These are phyloP conservation scores for Dryas iulia DNA, from an alignment of 1,140 invertebrate species.

Conservation along the genomic window DNA sequence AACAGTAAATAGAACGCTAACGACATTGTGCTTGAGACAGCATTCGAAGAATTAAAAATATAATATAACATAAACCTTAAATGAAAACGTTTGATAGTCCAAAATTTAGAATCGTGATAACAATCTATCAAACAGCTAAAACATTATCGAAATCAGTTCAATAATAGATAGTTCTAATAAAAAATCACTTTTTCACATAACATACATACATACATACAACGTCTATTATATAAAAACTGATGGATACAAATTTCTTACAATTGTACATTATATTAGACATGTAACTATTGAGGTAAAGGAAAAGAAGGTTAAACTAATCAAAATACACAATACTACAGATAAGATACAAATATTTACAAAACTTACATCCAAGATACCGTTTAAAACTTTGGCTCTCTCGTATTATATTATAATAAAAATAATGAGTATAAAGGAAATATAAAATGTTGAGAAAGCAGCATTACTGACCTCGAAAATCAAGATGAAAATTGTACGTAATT, in stretches of 20 bases:
- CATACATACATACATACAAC: not conserved
- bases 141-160: not conserved
- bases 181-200: not conserved
- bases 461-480: constrained; percentile 55
- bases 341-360: constrained; percentile 73
- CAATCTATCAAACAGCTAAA: not conserved
- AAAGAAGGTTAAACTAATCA: constrained; percentile 46
- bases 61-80: constrained; percentile 2
- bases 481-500: constrained; percentile 54
- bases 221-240: not conserved
- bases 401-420: constrained; percentile 55
- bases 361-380: constrained; percentile 53
- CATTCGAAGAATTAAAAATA: constrained; percentile 32
- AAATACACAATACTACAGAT: constrained; percentile 62
- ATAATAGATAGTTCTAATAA: not conserved
- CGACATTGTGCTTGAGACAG: constrained; percentile 61
- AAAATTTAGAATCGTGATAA: not conserved
- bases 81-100: not conserved
- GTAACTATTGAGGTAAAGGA: constrained; percentile 59
- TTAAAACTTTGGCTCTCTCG: constrained; percentile 72
- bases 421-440: constrained; percentile 75
- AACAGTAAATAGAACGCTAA: constrained; percentile 44
- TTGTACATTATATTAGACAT: not conserved
- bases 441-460: constrained; percentile 53
- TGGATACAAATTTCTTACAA: not conserved